Evolutionary conservation across 2,888 invertebrate genomes (phyloP), one percentile per base, ranked within the genome.

Genomic region (Pachycephus smyrnensis): DNA sequence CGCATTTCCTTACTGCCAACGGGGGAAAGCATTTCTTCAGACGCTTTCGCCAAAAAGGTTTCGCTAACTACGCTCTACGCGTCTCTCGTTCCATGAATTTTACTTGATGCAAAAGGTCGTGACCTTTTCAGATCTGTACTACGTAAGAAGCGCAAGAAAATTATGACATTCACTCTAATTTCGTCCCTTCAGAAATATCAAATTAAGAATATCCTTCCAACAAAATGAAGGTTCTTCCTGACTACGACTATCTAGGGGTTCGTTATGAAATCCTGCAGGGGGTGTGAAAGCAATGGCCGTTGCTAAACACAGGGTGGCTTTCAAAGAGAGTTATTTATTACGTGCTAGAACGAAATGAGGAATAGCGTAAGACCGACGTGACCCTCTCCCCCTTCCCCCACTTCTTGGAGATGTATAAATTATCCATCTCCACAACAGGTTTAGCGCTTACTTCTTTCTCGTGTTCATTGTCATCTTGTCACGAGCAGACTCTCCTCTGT

Each of bases 391-490:
- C 9, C 1, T 0, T 2, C 15, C 9, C 23, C 55, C 55, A 2
- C 2, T 23, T 0, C 55, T 79, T 82, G 79, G 76, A 80, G 82
- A 79, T 85, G 84, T 88, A 88, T 89, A 89, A 89, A 90, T 90
- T 88, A 89, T 87, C 86, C 86, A 88, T 89, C 86, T 86, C 82
- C 84, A 85, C 85, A 87, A 88, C 87, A 88, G 86, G 86, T 87
- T 86, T 88, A 86, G 85, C 89, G 86, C 84, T 89, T 83, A 87
- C 87, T 87, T 88, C 85, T 88, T 89, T 87, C 86, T 83, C 86
- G 84, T 86, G 86, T 85, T 89, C 89, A 87, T 89, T 88, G 89
- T 89, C 88, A 85, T 85, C 85, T 87, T 89, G 88, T 89, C 89
- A 87, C 86, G 85, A 84, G 79, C 89, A 89, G 88, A 86, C 85